Conservation (phyloP, 2,113 vertebrate species). For the Triplophysa rosa region DNA sequence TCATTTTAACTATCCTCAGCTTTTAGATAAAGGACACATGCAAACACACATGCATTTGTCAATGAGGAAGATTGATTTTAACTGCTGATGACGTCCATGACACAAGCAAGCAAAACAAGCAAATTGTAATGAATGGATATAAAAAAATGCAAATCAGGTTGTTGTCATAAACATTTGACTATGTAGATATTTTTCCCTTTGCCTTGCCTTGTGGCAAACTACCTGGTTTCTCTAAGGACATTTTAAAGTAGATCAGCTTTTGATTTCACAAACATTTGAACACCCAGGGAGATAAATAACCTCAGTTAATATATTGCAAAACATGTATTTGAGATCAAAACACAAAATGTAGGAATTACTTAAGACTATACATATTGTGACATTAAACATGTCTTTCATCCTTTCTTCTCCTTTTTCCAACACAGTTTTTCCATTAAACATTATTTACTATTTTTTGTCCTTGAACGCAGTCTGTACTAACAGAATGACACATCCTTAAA, state of each 20-base stretch:
- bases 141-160: too few relatives aligned
- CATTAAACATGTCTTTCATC: too few relatives aligned
- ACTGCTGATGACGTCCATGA: constrained; percentile 1
- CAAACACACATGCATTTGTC: neutral
- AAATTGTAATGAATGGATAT: too few relatives aligned
- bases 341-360: too few relatives aligned
- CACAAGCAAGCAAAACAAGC: neutral
- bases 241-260: constrained; percentile 63
- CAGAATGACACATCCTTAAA: neutral
- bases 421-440: neutral
- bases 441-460: neutral
- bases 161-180: constrained; percentile 9
- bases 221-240: constrained; percentile 33
- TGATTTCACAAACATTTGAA: constrained; percentile 61
- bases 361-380: too few relatives aligned
- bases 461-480: neutral
- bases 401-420: too few relatives aligned
- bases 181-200: constrained; percentile 30
- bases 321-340: too few relatives aligned
- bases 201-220: constrained; percentile 9
- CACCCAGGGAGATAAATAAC: neutral
- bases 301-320: neutral
- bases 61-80: constrained; percentile 1
- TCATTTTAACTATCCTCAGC: too few relatives aligned
- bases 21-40: too few relatives aligned